phyloP scores from a whole-genome alignment of 2,888 invertebrate genomes.

The Callyntrura guangdongensis region DNA sequence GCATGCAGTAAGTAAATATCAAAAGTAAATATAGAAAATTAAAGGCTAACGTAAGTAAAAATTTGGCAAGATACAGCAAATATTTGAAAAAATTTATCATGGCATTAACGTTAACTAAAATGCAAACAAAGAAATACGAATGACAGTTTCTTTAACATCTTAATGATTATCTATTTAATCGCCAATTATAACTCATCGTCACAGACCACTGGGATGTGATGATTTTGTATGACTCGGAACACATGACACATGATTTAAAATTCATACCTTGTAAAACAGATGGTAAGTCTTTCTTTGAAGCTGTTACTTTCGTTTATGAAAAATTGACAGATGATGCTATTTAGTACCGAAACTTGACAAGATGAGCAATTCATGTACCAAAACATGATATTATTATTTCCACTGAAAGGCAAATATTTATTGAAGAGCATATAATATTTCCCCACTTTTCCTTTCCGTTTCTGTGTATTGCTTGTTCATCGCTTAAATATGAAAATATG shows the following conservation, averaged over 20 bases:
- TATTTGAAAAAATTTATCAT: not conserved
- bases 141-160: slow-evolving; percentile 36
- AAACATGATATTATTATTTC: too few relatives aligned
- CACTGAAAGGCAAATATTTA: too few relatives aligned
- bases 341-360: too few relatives aligned
- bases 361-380: too few relatives aligned
- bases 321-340: too few relatives aligned
- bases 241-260: too few relatives aligned
- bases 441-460: too few relatives aligned
- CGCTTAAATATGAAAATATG: not conserved
- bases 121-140: slow-evolving; percentile 42
- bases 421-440: too few relatives aligned
- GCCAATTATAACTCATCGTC: not conserved
- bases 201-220: not conserved
- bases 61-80: not conserved
- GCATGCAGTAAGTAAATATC: not conserved
- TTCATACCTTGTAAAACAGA: not conserved
- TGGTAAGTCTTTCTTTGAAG: slow-evolving; percentile 13
- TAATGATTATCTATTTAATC: not conserved
- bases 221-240: not conserved
- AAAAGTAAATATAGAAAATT: not conserved
- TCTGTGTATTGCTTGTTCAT: not conserved
- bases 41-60: not conserved
- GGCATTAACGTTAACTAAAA: not conserved
- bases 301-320: too few relatives aligned